Conservation (phyloP, 2,113 vertebrate species). For the Cariama cristata region DNA sequence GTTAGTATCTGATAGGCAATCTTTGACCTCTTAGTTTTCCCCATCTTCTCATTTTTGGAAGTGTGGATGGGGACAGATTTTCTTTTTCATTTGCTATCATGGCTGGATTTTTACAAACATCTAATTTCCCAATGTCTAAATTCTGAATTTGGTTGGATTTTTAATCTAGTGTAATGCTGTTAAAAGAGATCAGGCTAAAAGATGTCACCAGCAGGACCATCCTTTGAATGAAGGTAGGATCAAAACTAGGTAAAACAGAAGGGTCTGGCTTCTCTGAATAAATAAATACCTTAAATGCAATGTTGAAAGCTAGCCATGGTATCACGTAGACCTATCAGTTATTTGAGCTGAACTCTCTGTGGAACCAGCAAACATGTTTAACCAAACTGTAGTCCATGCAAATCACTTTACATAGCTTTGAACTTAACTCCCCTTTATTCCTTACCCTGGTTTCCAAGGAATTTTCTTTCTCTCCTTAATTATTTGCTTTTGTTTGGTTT, state of each 20-base stretch:
- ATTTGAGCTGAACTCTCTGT: not conserved
- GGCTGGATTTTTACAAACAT: not conserved
- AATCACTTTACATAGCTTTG: conserved; percentile 34
- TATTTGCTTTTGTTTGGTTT: conserved; percentile 52
- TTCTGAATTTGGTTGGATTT: not conserved
- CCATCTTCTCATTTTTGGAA: not conserved
- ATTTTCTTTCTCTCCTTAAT: conserved; percentile 39
- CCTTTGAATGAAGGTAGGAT: not conserved
- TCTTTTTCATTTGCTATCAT: not conserved
- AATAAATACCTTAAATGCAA: not conserved
- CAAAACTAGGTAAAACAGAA: not conserved
- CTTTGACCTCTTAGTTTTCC: not conserved
- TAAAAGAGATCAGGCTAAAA: not conserved
- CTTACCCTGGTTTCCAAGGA: not conserved
- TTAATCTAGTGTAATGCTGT: not conserved
- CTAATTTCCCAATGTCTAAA: not conserved
- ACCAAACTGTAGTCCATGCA: not conserved
- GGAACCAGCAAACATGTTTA: conserved; percentile 17
- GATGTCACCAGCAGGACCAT: not conserved
- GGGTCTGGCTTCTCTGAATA: not conserved
- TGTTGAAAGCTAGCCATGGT: not conserved
- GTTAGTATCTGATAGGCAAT: not conserved
- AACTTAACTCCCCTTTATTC: not conserved
- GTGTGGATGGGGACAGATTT: not conserved
- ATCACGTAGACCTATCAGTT: not conserved